Percentiles rank a stretch among this genome's conserved stretches.
phyloP scores from a whole-genome alignment of 2,888 invertebrate genomes.

The Serripes groenlandicus region DNA sequence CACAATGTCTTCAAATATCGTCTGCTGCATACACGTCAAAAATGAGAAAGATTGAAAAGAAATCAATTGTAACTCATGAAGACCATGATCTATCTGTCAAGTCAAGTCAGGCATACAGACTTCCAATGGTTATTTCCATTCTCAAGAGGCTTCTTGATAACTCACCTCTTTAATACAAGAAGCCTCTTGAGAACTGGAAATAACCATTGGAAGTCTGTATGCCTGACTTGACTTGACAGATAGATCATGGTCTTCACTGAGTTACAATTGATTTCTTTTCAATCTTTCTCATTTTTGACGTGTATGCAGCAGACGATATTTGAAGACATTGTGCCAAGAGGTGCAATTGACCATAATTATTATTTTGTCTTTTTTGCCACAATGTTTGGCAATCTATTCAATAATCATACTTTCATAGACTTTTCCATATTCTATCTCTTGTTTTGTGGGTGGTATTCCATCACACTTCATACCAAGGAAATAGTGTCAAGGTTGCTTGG shows the following conservation, averaged over 20 bases:
- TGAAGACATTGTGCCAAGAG: constrained; percentile 1
- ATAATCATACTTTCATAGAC: too few species aligned
- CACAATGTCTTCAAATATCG: background rate
- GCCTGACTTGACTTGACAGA: too few species aligned
- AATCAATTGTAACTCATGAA: background rate
- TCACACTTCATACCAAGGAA: too few species aligned
- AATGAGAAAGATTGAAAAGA: background rate
- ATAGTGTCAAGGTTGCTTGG: too few species aligned
- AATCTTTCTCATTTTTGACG: background rate
- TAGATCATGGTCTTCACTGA: background rate
- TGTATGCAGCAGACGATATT: background rate
- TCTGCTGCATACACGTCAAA: background rate
- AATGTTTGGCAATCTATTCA: background rate
- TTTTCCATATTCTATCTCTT: too few species aligned
- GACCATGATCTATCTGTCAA: background rate
- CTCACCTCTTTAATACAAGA: too few species aligned
- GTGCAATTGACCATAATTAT: background rate
- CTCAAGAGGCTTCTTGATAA: too few species aligned
- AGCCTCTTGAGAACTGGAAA: too few species aligned
- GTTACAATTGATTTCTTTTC: background rate
- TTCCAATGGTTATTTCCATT: too few species aligned
- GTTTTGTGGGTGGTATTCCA: too few species aligned
- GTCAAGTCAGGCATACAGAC: too few species aligned
- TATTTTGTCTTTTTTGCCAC: background rate
- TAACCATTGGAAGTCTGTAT: too few species aligned